Percentiles rank a stretch among this genome's conserved stretches.
Evolutionary conservation across 2,888 invertebrate species (phyloP).

Genomic region (Drosophila greeni): DNA sequence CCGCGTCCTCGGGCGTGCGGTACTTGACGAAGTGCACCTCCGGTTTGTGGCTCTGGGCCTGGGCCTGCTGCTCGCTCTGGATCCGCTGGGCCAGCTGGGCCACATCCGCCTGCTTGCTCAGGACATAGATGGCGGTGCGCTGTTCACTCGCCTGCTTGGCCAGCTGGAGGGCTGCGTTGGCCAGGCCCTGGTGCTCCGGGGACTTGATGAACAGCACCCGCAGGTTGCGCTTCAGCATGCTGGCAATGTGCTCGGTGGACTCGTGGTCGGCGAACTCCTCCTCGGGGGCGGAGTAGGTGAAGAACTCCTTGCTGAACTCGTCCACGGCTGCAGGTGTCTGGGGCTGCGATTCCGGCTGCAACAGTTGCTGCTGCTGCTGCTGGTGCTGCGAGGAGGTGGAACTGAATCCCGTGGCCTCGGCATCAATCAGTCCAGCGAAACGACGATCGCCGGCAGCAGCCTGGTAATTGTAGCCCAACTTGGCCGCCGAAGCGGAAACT

Average conservation of each 20-base stretch:
- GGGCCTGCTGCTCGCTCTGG: slow-evolving; percentile 53
- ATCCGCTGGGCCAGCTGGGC: slow-evolving; percentile 64
- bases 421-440: slow-evolving; percentile 59
- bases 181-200: slow-evolving; percentile 69
- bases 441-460: slow-evolving; percentile 49
- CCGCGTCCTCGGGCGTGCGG: slow-evolving; percentile 73
- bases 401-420: slow-evolving; percentile 64
- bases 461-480: slow-evolving; percentile 68
- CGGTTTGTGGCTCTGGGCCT: slow-evolving; percentile 61
- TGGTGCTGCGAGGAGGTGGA: slow-evolving; percentile 31
- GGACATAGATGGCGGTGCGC: slow-evolving; percentile 74
- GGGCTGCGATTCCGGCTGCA: slow-evolving; percentile 21
- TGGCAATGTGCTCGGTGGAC: slow-evolving; percentile 55
- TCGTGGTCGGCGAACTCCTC: slow-evolving; percentile 66
- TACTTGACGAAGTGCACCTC: slow-evolving; percentile 76
- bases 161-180: slow-evolving; percentile 69
- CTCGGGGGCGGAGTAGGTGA: slow-evolving; percentile 73
- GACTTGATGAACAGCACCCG: slow-evolving; percentile 76
- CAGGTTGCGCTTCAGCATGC: slow-evolving; percentile 69
- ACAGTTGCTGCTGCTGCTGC: slow-evolving; percentile 29
- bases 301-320: slow-evolving; percentile 74
- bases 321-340: slow-evolving; percentile 33
- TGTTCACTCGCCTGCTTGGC: slow-evolving; percentile 71
- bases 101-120: slow-evolving; percentile 71
- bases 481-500: slow-evolving; percentile 52